phyloP scores from a whole-genome alignment of 2,797 vertebrate genomes.

The Ataeniobius toweri region DNA sequence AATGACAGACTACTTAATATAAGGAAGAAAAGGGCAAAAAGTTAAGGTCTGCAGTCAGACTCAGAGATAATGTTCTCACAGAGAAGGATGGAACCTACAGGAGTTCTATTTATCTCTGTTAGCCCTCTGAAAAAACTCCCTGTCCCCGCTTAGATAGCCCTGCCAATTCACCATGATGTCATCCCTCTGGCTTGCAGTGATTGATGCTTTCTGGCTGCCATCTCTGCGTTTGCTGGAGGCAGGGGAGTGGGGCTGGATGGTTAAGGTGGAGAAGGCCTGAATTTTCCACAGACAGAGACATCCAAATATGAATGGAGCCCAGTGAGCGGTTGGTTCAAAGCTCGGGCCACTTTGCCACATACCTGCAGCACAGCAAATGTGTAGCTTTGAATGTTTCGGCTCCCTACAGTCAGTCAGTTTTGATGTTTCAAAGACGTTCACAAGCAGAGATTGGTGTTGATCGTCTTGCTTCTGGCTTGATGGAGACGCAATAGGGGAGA shows the following conservation, averaged over 20 bases:
- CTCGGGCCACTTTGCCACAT: slow-evolving; percentile 34
- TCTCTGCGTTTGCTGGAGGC: slow-evolving; percentile 49
- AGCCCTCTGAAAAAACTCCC: slow-evolving; percentile 64
- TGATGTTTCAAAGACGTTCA: slow-evolving; percentile 65
- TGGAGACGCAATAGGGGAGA: slow-evolving; percentile 46
- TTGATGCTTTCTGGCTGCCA: slow-evolving; percentile 78
- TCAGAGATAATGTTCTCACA: slow-evolving; percentile 73
- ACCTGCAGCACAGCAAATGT: slow-evolving; percentile 41
- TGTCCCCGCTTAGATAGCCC: slow-evolving; percentile 76
- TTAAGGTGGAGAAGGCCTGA: slow-evolving; percentile 49
- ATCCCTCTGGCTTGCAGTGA: slow-evolving; percentile 76
- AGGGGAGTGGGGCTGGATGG: slow-evolving; percentile 48
- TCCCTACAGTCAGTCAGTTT: slow-evolving; percentile 58
- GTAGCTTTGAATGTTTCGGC: slow-evolving; percentile 40
- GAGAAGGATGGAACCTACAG: slow-evolving; percentile 68
- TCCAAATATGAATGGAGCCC: slow-evolving; percentile 67
- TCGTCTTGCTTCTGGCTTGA: slow-evolving; percentile 45
- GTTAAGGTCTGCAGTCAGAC: slow-evolving; percentile 49
- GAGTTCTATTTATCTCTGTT: slow-evolving; percentile 79
- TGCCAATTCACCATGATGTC: slow-evolving; percentile 83
- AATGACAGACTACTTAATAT: slow-evolving; percentile 27
- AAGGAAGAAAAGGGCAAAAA: slow-evolving; percentile 34
- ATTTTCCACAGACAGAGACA: slow-evolving; percentile 76
- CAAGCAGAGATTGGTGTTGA: slow-evolving; percentile 37
- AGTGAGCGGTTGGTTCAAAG: slow-evolving; percentile 63